These are phyloP conservation scores for Gambelia wislizenii DNA, from an alignment of 2,797 vertebrate species.

Conservation along the genomic window DNA sequence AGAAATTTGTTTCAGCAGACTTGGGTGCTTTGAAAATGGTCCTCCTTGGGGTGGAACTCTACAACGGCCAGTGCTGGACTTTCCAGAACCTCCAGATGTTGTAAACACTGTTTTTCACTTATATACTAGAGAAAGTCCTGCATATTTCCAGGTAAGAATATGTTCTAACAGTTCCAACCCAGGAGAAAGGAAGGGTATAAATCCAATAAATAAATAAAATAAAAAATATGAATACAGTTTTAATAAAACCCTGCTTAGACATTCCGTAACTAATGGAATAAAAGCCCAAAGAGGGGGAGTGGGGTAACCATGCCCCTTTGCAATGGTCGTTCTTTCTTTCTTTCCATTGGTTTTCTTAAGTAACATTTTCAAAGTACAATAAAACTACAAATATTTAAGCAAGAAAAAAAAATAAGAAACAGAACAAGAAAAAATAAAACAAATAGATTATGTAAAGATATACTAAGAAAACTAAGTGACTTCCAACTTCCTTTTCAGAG, in stretches of 20 bases:
- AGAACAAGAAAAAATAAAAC: no score
- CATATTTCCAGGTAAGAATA: slow-evolving; percentile 6
- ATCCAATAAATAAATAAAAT: no score
- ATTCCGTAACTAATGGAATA: not conserved
- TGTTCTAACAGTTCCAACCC: not conserved
- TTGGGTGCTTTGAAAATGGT: slow-evolving; percentile 10
- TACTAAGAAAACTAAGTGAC: no score
- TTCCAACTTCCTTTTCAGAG: no score
- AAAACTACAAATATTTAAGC: no score
- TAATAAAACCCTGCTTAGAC: not conserved
- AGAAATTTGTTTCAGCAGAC: slow-evolving; percentile 5
- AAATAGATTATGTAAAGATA: no score
- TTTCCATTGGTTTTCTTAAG: no score
- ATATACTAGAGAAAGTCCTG: slow-evolving; percentile 9
- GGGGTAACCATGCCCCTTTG: not conserved
- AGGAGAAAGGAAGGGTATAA: not conserved
- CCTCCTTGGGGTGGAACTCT: slow-evolving; percentile 18
- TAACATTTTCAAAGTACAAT: no score
- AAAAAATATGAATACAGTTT: not conserved
- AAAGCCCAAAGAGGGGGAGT: not conserved
- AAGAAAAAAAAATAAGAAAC: no score
- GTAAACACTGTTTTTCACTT: slow-evolving; percentile 19
- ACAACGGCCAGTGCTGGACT: not conserved
- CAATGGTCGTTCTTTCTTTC: no score
- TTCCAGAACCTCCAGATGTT: not conserved